Percentiles rank a stretch among this genome's conserved stretches.
phyloP scores from a whole-genome alignment of 2,888 invertebrate genomes.

The Blastobasis lacticolella region DNA sequence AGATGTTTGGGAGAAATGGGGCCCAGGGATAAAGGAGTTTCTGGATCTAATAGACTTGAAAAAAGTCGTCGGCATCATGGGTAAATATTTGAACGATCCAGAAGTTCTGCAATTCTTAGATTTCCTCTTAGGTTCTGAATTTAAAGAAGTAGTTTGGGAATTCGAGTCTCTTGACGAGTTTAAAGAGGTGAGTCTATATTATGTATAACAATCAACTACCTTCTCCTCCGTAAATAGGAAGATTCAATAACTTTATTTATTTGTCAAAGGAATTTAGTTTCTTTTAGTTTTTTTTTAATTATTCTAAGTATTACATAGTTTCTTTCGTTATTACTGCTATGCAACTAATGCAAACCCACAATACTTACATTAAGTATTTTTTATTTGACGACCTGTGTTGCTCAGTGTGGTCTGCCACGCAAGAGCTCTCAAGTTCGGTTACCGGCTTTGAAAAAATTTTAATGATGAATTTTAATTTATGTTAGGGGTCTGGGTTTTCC shows the following conservation, averaged over 20 bases:
- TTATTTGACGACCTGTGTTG: too few relatives aligned
- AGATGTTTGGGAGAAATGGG: conserved; percentile 16
- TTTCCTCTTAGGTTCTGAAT: conserved; percentile 26
- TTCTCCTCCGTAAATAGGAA: too few relatives aligned
- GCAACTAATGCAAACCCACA: too few relatives aligned
- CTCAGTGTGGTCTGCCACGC: too few relatives aligned
- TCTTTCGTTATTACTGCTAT: too few relatives aligned
- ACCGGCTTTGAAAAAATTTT: too few relatives aligned
- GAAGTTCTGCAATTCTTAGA: conserved; percentile 28
- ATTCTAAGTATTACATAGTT: neutral
- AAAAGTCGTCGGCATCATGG: conserved; percentile 20
- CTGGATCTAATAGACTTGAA: conserved; percentile 26
- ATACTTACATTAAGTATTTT: too few relatives aligned
- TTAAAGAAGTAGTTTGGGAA: conserved; percentile 25
- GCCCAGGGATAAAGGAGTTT: conserved; percentile 27
- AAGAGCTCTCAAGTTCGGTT: too few relatives aligned
- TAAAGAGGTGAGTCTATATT: conserved; percentile 27
- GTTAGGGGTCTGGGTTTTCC: too few relatives aligned
- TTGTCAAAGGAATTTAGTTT: neutral
- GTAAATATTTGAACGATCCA: conserved; percentile 27
- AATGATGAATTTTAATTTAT: too few relatives aligned
- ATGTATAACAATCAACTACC: neutral
- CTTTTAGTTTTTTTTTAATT: neutral
- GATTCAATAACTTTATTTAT: too few relatives aligned
- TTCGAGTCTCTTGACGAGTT: conserved; percentile 32